Conservation (phyloP, 2,113 vertebrate species). For the Ptychochromis oligacanthus region DNA sequence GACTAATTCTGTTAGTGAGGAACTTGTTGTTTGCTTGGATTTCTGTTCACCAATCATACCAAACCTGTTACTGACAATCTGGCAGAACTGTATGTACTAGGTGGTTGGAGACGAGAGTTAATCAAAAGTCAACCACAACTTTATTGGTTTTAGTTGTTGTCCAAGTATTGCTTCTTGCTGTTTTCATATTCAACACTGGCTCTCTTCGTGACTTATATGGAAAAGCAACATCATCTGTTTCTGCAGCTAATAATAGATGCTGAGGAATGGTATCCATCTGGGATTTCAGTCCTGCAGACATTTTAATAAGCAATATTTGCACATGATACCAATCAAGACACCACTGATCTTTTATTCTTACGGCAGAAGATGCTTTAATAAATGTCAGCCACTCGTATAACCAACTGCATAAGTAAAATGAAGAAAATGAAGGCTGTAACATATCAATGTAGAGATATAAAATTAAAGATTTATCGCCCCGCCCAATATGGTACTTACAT, state of each 20-base stretch:
- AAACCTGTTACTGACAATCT: neutral
- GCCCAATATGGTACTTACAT: neutral
- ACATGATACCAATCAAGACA: neutral
- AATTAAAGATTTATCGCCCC: too few species aligned
- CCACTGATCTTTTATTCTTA: neutral
- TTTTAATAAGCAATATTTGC: neutral
- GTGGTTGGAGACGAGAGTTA: neutral
- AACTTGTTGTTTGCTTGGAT: neutral
- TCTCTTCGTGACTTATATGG: neutral
- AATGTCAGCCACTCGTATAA: neutral
- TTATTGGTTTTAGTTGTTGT: neutral
- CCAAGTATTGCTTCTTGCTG: neutral
- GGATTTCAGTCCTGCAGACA: neutral
- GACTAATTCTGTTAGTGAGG: neutral
- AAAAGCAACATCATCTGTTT: constrained; percentile 8
- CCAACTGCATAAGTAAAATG: neutral
- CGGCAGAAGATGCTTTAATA: neutral
- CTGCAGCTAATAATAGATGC: neutral
- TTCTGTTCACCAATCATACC: neutral
- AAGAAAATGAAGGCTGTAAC: neutral
- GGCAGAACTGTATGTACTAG: neutral
- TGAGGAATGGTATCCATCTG: neutral
- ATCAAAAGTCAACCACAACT: neutral
- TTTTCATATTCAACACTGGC: neutral
- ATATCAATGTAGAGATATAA: too few species aligned